A percentile compares a stretch with the other conserved stretches of the same genome.
Conservation (phyloP, 2,888 invertebrate species). For the Deilephila porcellus region DNA sequence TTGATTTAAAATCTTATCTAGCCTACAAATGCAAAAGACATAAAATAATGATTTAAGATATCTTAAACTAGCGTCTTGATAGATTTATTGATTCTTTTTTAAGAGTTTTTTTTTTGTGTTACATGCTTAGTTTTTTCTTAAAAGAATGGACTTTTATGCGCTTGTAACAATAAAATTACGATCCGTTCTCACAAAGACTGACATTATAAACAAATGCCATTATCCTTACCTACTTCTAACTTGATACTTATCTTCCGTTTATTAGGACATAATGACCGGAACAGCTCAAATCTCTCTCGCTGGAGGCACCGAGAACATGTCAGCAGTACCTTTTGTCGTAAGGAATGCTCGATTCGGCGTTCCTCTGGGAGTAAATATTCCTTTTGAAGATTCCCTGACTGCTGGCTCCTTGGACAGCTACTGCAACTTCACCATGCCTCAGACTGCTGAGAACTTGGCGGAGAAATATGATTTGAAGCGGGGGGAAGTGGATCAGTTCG, state of each 20-base stretch:
- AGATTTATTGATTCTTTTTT: no score
- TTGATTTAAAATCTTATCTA: no score
- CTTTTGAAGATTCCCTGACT: conserved; percentile 91
- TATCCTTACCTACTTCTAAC: no score
- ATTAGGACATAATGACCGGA: conserved; percentile 93
- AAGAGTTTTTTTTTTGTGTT: no score
- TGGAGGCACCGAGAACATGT: conserved; percentile 98
- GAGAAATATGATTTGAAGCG: conserved; percentile 91
- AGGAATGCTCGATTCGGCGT: conserved; percentile 94
- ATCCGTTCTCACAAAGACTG: no score
- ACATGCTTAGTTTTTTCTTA: no score
- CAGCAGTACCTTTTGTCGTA: conserved; percentile 93
- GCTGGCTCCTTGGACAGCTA: conserved; percentile 91
- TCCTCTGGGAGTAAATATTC: conserved; percentile 89
- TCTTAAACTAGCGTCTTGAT: no score
- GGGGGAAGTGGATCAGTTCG: conserved; percentile 93
- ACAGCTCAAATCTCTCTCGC: conserved; percentile 93
- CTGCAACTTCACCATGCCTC: conserved; percentile 96
- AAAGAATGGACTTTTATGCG: no score
- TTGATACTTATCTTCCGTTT: conserved; percentile 13
- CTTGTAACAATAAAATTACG: no score
- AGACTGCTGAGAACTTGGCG: conserved; percentile 97
- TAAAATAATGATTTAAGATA: no score
- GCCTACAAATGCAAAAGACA: no score
- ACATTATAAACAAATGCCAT: no score